A percentile compares a stretch with the other conserved stretches of the same genome.
Conservation (phyloP, 1,140 invertebrate species). For the Atta colombica region DNA sequence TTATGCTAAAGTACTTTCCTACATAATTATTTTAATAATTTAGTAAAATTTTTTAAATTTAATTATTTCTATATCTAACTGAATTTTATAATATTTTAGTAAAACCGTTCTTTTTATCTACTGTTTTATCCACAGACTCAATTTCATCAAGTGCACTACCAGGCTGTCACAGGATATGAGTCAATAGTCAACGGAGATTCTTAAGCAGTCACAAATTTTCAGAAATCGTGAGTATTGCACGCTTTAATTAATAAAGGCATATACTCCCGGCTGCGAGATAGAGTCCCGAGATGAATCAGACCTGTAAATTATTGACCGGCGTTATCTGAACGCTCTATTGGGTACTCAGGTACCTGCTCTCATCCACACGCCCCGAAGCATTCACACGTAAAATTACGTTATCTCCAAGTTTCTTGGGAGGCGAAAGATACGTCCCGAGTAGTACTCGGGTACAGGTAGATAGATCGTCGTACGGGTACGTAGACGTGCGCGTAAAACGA, state of each 20-base stretch:
- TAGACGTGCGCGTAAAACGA: constrained; percentile 76
- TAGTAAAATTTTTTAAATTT: no score
- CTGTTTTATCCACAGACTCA: not conserved
- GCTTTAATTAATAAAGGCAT: constrained; percentile 85
- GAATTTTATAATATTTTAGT: no score
- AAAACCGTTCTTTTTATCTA: no score
- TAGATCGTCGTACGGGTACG: constrained; percentile 73
- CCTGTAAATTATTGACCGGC: constrained; percentile 81
- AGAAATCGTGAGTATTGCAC: constrained; percentile 55
- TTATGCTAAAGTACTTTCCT: no score
- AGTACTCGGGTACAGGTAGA: constrained; percentile 73
- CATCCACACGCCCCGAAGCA: constrained; percentile 75
- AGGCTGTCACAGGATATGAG: not conserved
- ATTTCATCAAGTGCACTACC: not conserved
- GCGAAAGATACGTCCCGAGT: constrained; percentile 72
- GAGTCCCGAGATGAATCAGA: constrained; percentile 79
- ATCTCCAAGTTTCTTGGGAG: constrained; percentile 79
- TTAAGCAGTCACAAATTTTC: constrained; percentile 8
- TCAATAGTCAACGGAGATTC: not conserved
- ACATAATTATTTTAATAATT: no score
- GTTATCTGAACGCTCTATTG: constrained; percentile 81
- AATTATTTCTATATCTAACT: no score
- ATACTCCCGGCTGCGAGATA: constrained; percentile 59
- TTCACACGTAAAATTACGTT: constrained; percentile 83
- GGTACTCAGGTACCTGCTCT: constrained; percentile 79